These are phyloP conservation scores for Drosophila neutralis DNA, from an alignment of 2,888 invertebrate species.

Conservation along the genomic window DNA sequence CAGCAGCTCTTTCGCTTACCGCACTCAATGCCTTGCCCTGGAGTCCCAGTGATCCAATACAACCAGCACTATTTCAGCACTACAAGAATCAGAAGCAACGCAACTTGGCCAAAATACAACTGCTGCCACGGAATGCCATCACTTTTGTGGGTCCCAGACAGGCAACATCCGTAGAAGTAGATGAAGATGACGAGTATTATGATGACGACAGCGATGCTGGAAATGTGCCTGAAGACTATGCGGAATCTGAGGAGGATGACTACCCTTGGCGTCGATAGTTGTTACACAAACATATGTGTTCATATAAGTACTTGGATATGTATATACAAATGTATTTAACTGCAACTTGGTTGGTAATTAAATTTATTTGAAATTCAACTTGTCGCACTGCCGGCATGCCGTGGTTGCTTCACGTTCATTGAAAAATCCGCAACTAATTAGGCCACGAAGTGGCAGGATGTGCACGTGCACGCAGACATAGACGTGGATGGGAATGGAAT, in stretches of 20 bases:
- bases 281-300: slow-evolving; percentile 9
- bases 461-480: slow-evolving; percentile 20
- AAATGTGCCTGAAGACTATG: slow-evolving; percentile 22
- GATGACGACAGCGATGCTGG: slow-evolving; percentile 27
- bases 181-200: slow-evolving; percentile 27
- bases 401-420: slow-evolving; percentile 52
- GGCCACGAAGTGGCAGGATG: slow-evolving; percentile 48
- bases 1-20: slow-evolving; percentile 19
- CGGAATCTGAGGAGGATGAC: slow-evolving; percentile 37
- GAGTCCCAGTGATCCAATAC: slow-evolving; percentile 57
- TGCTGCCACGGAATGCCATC: slow-evolving; percentile 40
- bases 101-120: slow-evolving; percentile 49
- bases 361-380: slow-evolving; percentile 71
- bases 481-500: slow-evolving; percentile 12
- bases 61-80: slow-evolving; percentile 22
- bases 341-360: slow-evolving; percentile 67
- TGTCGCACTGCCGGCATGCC: slow-evolving; percentile 61
- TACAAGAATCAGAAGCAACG: slow-evolving; percentile 52
- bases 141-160: slow-evolving; percentile 58
- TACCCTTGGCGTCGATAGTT: slow-evolving; percentile 38
- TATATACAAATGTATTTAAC: slow-evolving; percentile 48
- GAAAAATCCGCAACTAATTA: slow-evolving; percentile 78
- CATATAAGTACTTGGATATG: slow-evolving; percentile 7
- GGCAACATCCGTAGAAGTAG: slow-evolving; percentile 35
- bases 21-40: slow-evolving; percentile 37